A percentile compares a stretch with the other conserved stretches of the same genome.
Conservation (phyloP, 1,140 invertebrate species). For the Nymphalis io region DNA sequence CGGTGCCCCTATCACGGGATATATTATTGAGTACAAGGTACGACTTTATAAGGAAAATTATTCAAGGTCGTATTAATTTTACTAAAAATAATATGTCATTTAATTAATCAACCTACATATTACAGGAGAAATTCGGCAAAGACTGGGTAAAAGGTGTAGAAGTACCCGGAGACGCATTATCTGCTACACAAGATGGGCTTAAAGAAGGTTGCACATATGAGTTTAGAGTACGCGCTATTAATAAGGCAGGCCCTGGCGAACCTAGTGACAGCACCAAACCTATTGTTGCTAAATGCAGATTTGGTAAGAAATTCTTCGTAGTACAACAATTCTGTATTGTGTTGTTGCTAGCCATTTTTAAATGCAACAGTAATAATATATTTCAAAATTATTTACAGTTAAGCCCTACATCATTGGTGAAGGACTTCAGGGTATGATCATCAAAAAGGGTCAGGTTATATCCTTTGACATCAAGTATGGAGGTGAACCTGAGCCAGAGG, state of each 20-base stretch:
- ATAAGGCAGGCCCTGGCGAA: slow-evolving; percentile 97
- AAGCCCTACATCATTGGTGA: slow-evolving; percentile 96
- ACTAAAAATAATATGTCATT: not conserved
- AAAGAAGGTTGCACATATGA: slow-evolving; percentile 98
- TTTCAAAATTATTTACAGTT: slow-evolving; percentile 79
- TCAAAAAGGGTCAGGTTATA: slow-evolving; percentile 96
- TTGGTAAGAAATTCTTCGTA: slow-evolving; percentile 72
- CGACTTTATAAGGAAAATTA: slow-evolving; percentile 1
- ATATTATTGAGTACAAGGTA: slow-evolving; percentile 94
- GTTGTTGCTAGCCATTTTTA: too few species aligned
- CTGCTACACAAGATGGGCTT: slow-evolving; percentile 91
- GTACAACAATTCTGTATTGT: too few species aligned
- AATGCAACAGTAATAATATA: slow-evolving; percentile 1
- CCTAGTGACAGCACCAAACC: slow-evolving; percentile 97
- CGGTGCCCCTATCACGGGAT: slow-evolving; percentile 96
- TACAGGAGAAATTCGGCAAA: slow-evolving; percentile 92
- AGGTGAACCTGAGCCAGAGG: slow-evolving; percentile 96
- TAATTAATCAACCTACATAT: not conserved
- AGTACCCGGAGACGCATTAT: slow-evolving; percentile 87
- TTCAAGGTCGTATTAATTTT: not conserved
- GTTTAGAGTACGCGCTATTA: slow-evolving; percentile 97
- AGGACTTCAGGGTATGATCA: slow-evolving; percentile 89
- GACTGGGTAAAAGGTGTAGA: slow-evolving; percentile 92
- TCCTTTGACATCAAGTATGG: slow-evolving; percentile 96
- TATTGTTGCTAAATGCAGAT: slow-evolving; percentile 96